These are phyloP conservation scores for Melanotaenia trifasciata DNA, from an alignment of 2,797 vertebrate genomes.

Conservation along the genomic window DNA sequence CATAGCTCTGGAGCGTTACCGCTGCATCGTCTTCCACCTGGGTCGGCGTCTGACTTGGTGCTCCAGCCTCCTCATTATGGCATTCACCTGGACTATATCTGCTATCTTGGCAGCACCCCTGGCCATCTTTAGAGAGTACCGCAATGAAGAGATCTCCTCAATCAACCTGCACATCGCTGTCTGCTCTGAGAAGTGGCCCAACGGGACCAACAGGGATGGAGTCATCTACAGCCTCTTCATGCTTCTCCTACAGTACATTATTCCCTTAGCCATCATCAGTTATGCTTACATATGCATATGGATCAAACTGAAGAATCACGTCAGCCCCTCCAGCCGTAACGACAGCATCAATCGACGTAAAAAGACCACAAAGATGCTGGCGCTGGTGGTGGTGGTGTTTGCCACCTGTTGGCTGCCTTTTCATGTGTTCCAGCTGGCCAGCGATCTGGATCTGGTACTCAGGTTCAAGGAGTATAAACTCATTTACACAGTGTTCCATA, in stretches of 20 bases:
- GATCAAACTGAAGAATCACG: slow-evolving; percentile 92
- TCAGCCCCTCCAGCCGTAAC: slow-evolving; percentile 88
- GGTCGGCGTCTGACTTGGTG: slow-evolving; percentile 88
- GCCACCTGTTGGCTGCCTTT: slow-evolving; percentile 93
- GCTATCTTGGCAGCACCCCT: slow-evolving; percentile 90
- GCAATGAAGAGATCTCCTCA: slow-evolving; percentile 88
- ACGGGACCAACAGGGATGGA: slow-evolving; percentile 88
- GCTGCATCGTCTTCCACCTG: slow-evolving; percentile 93
- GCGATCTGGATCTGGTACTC: slow-evolving; percentile 90
- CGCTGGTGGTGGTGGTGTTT: slow-evolving; percentile 91
- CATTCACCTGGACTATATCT: slow-evolving; percentile 86
- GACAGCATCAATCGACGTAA: slow-evolving; percentile 87
- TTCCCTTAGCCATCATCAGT: slow-evolving; percentile 90
- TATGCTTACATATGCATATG: slow-evolving; percentile 94
- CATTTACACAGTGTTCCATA: slow-evolving; percentile 91
- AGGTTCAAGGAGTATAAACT: slow-evolving; percentile 92
- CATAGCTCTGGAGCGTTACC: slow-evolving; percentile 92
- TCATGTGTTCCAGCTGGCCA: slow-evolving; percentile 91
- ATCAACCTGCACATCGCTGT: slow-evolving; percentile 90
- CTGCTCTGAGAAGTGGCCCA: slow-evolving; percentile 93
- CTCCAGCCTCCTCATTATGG: slow-evolving; percentile 89
- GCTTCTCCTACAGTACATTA: slow-evolving; percentile 91
- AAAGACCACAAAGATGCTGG: slow-evolving; percentile 95
- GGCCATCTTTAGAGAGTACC: slow-evolving; percentile 93
- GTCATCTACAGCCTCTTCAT: slow-evolving; percentile 93